phyloP scores from a whole-genome alignment of 2,797 vertebrate species.

The Lagocephalus sceleratus region DNA sequence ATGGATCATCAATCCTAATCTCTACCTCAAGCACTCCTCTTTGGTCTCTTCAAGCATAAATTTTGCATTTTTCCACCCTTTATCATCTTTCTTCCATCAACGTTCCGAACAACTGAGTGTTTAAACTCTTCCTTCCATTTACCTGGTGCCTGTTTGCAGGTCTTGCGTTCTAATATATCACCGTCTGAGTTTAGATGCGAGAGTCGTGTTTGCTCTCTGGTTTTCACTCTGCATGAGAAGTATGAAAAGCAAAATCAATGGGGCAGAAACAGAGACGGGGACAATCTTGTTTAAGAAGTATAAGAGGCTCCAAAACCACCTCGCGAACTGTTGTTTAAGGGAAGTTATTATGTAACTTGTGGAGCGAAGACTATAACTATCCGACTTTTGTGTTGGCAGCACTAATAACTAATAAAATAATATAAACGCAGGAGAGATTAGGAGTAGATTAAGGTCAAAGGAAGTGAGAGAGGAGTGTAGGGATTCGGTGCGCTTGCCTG shows the following conservation, averaged over 20 bases:
- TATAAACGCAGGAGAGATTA: constrained; percentile 5
- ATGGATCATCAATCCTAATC: constrained; percentile 26
- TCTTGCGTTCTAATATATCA: background rate
- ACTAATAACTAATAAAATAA: background rate
- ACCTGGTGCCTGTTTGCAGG: constrained; percentile 29
- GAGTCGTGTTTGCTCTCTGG: background rate
- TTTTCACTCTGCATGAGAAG: background rate
- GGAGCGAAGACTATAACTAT: background rate
- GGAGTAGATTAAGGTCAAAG: constrained; percentile 15
- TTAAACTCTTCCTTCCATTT: constrained; percentile 10
- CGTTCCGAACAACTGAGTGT: background rate
- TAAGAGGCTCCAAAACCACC: constrained; percentile 5
- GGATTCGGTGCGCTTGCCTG: constrained; percentile 28
- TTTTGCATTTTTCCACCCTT: constrained; percentile 3
- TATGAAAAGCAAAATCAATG: background rate
- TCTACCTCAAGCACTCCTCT: constrained; percentile 4
- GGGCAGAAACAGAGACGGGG: constrained; percentile 11
- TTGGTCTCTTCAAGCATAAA: constrained; percentile 2
- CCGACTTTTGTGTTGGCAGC: background rate
- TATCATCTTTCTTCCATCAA: constrained; percentile 5
- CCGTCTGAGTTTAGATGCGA: constrained; percentile 4
- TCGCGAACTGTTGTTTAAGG: constrained; percentile 15
- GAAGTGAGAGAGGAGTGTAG: constrained; percentile 20
- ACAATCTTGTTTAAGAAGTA: constrained; percentile 6
- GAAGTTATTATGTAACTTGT: constrained; percentile 2